Evolutionary conservation across 1,140 invertebrate species (phyloP).

Genomic region (Paraescarpia echinospica): DNA sequence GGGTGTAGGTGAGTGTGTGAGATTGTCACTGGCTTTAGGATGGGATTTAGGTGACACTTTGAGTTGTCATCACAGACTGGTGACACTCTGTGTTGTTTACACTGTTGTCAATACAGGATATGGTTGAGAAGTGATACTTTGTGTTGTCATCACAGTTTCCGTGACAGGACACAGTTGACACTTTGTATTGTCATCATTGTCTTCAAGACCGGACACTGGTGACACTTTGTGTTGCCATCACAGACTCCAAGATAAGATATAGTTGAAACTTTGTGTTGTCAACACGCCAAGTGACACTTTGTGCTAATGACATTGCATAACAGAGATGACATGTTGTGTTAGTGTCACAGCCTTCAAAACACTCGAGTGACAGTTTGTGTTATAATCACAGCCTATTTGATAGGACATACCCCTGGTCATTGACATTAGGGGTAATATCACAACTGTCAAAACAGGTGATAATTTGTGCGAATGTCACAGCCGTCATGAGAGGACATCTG

Average conservation of each 20-base stretch:
- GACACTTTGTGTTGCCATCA: background rate
- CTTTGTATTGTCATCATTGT: background rate
- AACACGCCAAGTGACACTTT: background rate
- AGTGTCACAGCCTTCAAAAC: too few species aligned
- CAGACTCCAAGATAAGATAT: background rate
- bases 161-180: background rate
- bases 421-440: too few species aligned
- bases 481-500: background rate
- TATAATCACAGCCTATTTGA: too few species aligned
- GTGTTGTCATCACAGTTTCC: background rate
- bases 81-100: background rate
- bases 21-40: too few species aligned
- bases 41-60: too few species aligned
- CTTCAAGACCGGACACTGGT: background rate
- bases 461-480: background rate
- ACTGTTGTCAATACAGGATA: background rate
- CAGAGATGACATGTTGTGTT: too few species aligned
- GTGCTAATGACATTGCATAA: background rate
- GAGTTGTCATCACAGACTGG: too few species aligned
- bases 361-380: too few species aligned
- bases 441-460: background rate
- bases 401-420: too few species aligned
- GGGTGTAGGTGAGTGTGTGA: background rate
- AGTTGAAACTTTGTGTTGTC: too few species aligned
- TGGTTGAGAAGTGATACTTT: background rate